These are phyloP conservation scores for Formicarius rufipectus DNA, from an alignment of 2,113 vertebrate species.

Conservation along the genomic window DNA sequence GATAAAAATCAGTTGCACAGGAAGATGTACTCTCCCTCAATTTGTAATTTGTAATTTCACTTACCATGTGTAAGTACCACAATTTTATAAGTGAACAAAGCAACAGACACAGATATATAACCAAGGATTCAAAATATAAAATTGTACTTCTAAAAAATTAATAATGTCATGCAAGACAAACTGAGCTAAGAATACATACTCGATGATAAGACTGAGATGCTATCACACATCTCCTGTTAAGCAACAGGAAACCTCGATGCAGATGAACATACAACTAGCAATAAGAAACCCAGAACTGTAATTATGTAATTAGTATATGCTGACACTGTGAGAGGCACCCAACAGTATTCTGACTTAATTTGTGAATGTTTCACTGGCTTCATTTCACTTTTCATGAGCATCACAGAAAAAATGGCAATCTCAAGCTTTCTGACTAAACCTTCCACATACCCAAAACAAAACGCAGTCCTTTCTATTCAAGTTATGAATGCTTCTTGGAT, in stretches of 20 bases:
- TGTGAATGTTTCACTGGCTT: background rate
- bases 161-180: background rate
- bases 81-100: background rate
- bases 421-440: background rate
- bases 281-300: background rate
- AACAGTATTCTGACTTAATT: background rate
- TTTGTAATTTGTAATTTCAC: background rate
- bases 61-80: background rate
- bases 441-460: background rate
- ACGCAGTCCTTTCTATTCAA: background rate
- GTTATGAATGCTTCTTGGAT: background rate
- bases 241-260: constrained; percentile 5
- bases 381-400: background rate
- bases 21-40: background rate
- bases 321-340: background rate
- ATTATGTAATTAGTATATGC: constrained; percentile 9
- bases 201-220: background rate
- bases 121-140: background rate
- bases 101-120: background rate
- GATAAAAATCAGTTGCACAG: background rate
- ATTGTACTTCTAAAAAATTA: background rate
- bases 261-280: background rate
- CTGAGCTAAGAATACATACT: background rate
- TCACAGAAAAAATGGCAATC: background rate
- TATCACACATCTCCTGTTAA: background rate